Evolutionary conservation across 2,113 vertebrate genomes (phyloP).

Genomic region (Sminthopsis crassicaudata): DNA sequence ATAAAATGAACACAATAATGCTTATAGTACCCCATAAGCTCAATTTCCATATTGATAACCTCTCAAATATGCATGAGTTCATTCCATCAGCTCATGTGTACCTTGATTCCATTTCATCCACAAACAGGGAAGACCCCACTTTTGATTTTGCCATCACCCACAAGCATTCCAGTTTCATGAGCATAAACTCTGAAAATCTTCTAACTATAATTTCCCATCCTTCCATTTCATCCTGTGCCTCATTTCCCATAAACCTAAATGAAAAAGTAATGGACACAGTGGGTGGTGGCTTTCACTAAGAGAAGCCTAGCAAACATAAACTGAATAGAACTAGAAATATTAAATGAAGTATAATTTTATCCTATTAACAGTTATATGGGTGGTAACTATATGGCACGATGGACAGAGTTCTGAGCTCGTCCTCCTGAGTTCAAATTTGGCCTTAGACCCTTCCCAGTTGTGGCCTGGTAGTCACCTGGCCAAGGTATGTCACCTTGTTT

Average conservation of each 20-base stretch:
- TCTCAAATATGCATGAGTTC: background rate
- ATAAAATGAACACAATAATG: background rate
- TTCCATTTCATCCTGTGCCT: background rate
- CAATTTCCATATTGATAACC: background rate
- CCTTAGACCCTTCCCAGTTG: background rate
- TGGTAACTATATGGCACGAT: background rate
- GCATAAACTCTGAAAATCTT: background rate
- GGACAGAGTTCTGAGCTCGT: background rate
- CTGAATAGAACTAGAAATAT: background rate
- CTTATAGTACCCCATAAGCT: background rate
- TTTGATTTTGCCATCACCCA: background rate
- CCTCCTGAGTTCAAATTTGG: background rate
- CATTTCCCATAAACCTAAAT: background rate
- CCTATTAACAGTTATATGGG: background rate
- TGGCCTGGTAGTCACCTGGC: background rate
- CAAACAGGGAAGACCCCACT: background rate
- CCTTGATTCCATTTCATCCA: background rate
- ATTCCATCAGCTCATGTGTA: background rate
- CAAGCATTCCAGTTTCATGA: background rate
- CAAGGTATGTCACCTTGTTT: background rate
- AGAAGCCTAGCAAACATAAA: background rate
- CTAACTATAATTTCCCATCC: background rate
- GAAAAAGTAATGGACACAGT: background rate
- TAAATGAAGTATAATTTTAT: conserved; percentile 26
- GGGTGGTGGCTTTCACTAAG: background rate